Base-by-base conservation (phyloP, 2,113 vertebrate genomes). In the Phasianus colchicus region DNA sequence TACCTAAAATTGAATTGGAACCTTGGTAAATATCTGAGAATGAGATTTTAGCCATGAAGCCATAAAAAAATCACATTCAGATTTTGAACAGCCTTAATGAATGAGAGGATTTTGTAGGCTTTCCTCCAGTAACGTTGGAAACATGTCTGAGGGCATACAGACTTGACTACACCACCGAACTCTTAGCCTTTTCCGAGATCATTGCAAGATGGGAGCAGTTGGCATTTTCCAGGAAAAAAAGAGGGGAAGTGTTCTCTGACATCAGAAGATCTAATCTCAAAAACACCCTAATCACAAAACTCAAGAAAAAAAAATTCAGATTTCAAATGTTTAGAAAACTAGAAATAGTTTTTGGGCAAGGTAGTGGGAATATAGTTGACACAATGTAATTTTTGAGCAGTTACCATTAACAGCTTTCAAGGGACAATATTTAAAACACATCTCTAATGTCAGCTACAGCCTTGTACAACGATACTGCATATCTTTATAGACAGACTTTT, bases 401-500 rank as follows among this genome's bases (percentile, higher is more conserved):
- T 60, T 80, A 50, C n/a, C 25, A 17, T 63, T 50, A 38, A 70
- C 10, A 89, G 11, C 3, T 21, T 76, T 89, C 36, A 54, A 38
- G 38, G 20, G 4, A 3, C 12, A 6, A 17, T 63, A 40, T 76
- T 77, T 58, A 92, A 63, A 73, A 25, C 24, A 25, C 24, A 5
- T 70, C 18, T 81, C 89, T 73, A 16, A 73, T 52, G 27, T 55
- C 71, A 77, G 8, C 9, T 14, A 42, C 22, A 83, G 73, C 30
- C 30, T 47, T 38, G 24, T 64, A 47, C 14, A 36, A 24, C 61
- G 5, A 63, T 34, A 40, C 3, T 85, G 38, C 30, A 40, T 12
- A 10, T 6, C 5, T 88, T 96, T 96, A 94, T 52, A 69, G 79
- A 89, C 69, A 94, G 83, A 95, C 10, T 42, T 96, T 92, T 80